Evolutionary conservation across 2,888 invertebrate genomes (phyloP), one percentile per base, ranked within the genome.

Genomic region (Anoplius nigerrimus): DNA sequence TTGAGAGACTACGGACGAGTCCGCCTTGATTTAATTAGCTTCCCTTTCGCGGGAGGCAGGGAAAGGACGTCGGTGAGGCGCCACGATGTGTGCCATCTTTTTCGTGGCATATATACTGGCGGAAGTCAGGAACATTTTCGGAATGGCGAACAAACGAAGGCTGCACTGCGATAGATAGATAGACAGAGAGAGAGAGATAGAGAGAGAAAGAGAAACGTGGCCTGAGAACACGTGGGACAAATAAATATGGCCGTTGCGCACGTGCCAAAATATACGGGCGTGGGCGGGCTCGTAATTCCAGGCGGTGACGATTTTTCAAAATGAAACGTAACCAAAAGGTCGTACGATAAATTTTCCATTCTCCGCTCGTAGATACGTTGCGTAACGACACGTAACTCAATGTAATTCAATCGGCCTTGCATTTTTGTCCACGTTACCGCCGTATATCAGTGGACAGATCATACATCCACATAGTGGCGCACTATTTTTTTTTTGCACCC

Each of bases 381-480:
- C 76, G 80, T 74, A 82, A 81, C 82, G 76, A 75, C 78, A 79
- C 84, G 84, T 85, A 84, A 84, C 84, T 83, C 85, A 82, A 75
- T 74, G 77, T 85, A 86, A 86, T 86, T 86, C 83, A 83, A 86
- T 86, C 82, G 83, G 79, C 71, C 75, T 68, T 74, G 76, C 76
- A 79, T 78, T 79, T 79, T 79, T 79, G 75, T 71, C 68, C 79
- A 75, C 75, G 78, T 78, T 78, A 74, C 78, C 62, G 68, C 69
- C 76, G 60, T 76, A 76, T 78, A 76, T 78, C 75, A 76, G 70
- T 54, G 59, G 63, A 59, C 75, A 78, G 70, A 79, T 79, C 79
- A 75, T 79, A 79, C 79, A 79, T 78, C 75, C 76, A 69, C 69
- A 69, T 65, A 62, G 63, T 15, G 20, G 24, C 24, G 24, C 18